phyloP scores from a whole-genome alignment of 92 coral and sea anemone species.

The Phenganax stokvisi region DNA sequence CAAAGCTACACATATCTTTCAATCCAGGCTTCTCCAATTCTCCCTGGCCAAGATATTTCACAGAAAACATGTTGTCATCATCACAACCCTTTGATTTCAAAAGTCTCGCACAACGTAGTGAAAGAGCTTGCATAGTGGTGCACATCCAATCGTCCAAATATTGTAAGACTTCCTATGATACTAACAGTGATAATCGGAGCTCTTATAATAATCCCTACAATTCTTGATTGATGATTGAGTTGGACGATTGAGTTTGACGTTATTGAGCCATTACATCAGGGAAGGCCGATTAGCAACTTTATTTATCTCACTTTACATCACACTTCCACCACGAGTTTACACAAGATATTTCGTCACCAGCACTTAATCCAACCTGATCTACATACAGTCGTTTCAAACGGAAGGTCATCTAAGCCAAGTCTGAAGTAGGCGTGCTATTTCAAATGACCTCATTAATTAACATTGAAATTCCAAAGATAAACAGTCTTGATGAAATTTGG shows the following conservation, averaged over 20 bases:
- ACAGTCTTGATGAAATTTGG: neutral
- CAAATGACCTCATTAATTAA: slow-evolving; percentile 11
- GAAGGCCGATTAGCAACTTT: neutral
- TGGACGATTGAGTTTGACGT: neutral
- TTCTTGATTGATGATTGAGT: neutral
- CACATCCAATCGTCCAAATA: neutral
- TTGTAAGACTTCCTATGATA: neutral
- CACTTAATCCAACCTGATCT: neutral
- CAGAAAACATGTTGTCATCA: slow-evolving; percentile 53
- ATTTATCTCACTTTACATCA: neutral
- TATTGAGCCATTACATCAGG: neutral
- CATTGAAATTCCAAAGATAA: slow-evolving; percentile 7
- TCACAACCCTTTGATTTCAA: neutral
- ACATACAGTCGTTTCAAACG: slow-evolving; percentile 5
- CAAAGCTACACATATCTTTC: slow-evolving; percentile 83
- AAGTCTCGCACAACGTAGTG: neutral
- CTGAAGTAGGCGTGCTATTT: neutral
- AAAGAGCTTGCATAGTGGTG: neutral
- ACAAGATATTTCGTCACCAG: neutral
- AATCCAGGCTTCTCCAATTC: slow-evolving; percentile 71
- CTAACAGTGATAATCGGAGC: neutral
- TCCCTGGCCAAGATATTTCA: slow-evolving; percentile 84
- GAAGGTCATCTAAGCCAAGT: slow-evolving; percentile 11
- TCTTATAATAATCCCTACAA: neutral
- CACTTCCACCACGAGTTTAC: neutral